phyloP scores from a whole-genome alignment of 2,113 vertebrate species.

The Xiphophorus maculatus region DNA sequence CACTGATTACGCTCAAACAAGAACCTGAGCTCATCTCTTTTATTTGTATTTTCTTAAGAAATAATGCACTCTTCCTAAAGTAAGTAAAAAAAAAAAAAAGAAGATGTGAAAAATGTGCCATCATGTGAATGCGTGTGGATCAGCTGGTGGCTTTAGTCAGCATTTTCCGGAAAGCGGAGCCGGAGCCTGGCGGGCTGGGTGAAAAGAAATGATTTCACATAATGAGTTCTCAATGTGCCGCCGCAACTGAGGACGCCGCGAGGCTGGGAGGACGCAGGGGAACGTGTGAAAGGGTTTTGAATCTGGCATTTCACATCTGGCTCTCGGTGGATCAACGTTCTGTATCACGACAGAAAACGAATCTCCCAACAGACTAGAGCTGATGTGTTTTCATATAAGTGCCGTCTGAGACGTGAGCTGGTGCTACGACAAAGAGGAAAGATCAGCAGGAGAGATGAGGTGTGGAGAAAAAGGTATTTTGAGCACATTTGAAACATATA shows the following conservation, averaged over 20 bases:
- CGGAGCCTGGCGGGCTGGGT: slow-evolving; percentile 27
- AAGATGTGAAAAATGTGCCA: slow-evolving; percentile 24
- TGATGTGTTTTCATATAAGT: slow-evolving; percentile 12
- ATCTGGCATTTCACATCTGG: slow-evolving; percentile 13
- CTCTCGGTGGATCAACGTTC: slow-evolving; percentile 13
- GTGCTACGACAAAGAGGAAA: not conserved
- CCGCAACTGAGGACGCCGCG: slow-evolving; percentile 37
- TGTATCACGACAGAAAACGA: slow-evolving; percentile 17
- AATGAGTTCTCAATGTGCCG: slow-evolving; percentile 59
- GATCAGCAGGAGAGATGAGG: not conserved
- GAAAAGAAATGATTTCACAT: slow-evolving; percentile 66
- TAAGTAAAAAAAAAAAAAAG: slow-evolving; percentile 18
- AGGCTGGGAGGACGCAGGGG: slow-evolving; percentile 33
- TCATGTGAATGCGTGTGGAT: slow-evolving; percentile 28
- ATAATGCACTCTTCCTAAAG: not conserved
- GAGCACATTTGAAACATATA: not conserved
- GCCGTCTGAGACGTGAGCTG: not conserved
- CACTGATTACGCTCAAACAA: slow-evolving; percentile 3
- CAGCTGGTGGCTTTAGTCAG: slow-evolving; percentile 32
- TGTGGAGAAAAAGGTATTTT: not conserved
- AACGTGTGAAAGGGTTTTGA: slow-evolving; percentile 37
- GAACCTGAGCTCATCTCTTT: not conserved
- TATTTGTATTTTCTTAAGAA: not conserved
- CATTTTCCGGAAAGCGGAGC: slow-evolving; percentile 41
- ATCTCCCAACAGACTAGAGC: slow-evolving; percentile 1